Evolutionary conservation across 2,113 vertebrate genomes (phyloP), one percentile per base, ranked within the genome.

Genomic region (Oncorhynchus keta): DNA sequence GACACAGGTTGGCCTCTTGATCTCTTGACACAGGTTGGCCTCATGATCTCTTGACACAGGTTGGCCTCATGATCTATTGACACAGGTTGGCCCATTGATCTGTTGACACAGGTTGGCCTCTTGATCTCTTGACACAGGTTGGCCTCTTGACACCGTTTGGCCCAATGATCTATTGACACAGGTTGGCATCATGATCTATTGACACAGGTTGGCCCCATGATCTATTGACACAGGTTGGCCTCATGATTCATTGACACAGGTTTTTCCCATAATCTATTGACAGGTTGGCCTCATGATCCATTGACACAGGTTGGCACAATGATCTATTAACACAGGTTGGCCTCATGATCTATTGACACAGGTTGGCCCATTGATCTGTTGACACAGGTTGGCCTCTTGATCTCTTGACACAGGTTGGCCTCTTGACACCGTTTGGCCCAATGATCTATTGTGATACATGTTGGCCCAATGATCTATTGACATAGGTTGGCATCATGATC

Each of bases 1-100:
- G 0, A 32, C 30, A 57, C 72, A 65, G 73, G 78, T 76, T 69
- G 73, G 64, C 75, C 20, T 9, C 9, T 67, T 20, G 69, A 71
- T 72, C 64, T 72, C 5, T 32, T 32, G 4, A 32, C 30, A 5
- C 30, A 35, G 35, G 6, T 35, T 35, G 35, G 6, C 35, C 6
- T 1, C 35, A 7, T 35, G 35, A 35, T 35, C 35, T 35, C 1
- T 7, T 35, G 5, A 57, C 30, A 4, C 72, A 65, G 73, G 79
- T 76, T 69, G 74, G 59, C 75, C 28, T 8, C 24, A 70, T 20
- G 69, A 73, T 69, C 59, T 66, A 73, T 81, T 39, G 7, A 35
- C 32, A 57, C 70, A 65, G 67, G 76, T 75, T 69, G 73, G 64
- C 75, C 48, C 4, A 16, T 70, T 20, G 69, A 73, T 72, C 64